A percentile compares a stretch with the other conserved stretches of the same genome.
Evolutionary conservation across 1,140 invertebrate species (phyloP).

Genomic region (Apis mellifera): Amel_HAv3.1 CM009934.2:2732501-2733000

Average conservation of each 20-base stretch:
- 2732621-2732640: too few species aligned
- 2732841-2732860: constrained; percentile 1
- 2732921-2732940: not conserved
- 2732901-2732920: not conserved
- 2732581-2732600: not conserved
- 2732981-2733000: not conserved
- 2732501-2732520: not conserved
- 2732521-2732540: not conserved
- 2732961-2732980: too few species aligned
- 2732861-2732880: constrained; percentile 29
- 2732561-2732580: not conserved
- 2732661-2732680: not conserved
- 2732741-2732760: not conserved
- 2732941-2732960: not conserved
- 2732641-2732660: not conserved
- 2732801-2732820: constrained; percentile 1
- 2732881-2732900: not conserved
- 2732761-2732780: constrained; percentile 18
- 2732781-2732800: constrained; percentile 11
- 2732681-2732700: not conserved
- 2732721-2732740: not conserved
- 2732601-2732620: not conserved
- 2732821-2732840: not conserved
- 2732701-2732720: too few species aligned
- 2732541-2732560: not conserved